Percentiles rank a stretch among this genome's conserved stretches.
These are phyloP conservation scores for Tyto alba DNA, from an alignment of 2,113 vertebrate genomes.

Conservation along the genomic window DNA sequence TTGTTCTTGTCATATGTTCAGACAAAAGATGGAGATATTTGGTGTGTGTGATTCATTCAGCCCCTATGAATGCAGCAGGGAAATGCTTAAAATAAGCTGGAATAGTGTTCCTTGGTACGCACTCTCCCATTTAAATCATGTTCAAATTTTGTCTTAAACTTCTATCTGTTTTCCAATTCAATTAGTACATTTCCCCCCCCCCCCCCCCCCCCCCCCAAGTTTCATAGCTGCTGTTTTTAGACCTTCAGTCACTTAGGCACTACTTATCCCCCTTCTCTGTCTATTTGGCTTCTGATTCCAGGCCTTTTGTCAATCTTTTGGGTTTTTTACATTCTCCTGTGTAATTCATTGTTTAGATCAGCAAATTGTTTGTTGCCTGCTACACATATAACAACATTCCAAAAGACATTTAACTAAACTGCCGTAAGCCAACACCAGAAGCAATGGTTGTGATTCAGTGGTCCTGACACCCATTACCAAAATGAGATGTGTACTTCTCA, in stretches of 20 bases:
- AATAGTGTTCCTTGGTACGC: not conserved
- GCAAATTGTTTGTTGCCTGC: constrained; percentile 13
- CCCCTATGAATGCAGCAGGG: not conserved
- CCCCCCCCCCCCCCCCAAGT: not conserved
- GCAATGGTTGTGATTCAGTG: not conserved
- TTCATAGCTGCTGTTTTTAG: constrained; percentile 29
- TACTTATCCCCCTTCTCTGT: not conserved
- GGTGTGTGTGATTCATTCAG: not conserved
- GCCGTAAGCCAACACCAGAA: not conserved
- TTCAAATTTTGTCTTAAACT: not conserved
- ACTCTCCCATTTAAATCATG: not conserved
- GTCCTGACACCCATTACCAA: not conserved
- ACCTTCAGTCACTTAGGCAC: not conserved
- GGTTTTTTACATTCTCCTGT: not conserved
- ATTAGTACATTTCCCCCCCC: constrained; percentile 16
- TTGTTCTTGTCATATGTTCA: not conserved
- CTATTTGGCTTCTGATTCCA: constrained; percentile 12
- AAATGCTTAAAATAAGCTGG: not conserved
- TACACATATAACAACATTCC: not conserved
- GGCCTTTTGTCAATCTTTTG: not conserved
- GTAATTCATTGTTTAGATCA: constrained; percentile 36
- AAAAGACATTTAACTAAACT: not conserved
- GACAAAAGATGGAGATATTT: not conserved
- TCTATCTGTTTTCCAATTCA: not conserved
- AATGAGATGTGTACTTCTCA: not conserved